These are phyloP conservation scores for Drosophila navojoa DNA, from an alignment of 1,140 invertebrate species.

Conservation along the genomic window DNA sequence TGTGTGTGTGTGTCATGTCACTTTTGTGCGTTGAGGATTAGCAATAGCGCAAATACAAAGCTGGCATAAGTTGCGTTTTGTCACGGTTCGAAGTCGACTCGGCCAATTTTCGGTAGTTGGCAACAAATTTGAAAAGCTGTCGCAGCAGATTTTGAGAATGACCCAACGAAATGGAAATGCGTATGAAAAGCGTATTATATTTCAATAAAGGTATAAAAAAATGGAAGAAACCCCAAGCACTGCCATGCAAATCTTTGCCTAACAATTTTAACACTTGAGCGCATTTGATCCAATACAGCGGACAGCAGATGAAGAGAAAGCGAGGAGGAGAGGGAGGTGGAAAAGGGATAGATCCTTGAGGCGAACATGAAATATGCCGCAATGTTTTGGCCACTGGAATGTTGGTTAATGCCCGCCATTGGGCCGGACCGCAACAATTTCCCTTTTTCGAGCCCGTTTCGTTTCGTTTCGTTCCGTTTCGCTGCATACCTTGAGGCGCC, in stretches of 20 bases:
- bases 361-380: constrained; percentile 77
- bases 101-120: neutral
- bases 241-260: constrained; percentile 72
- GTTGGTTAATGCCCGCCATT: constrained; percentile 51
- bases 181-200: constrained; percentile 65
- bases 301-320: neutral
- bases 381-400: constrained; percentile 71
- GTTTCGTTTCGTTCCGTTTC: constrained; percentile 11
- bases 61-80: constrained; percentile 75
- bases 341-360: constrained; percentile 43
- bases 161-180: constrained; percentile 32
- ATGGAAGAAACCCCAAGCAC: constrained; percentile 15
- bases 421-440: constrained; percentile 34
- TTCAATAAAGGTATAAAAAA: constrained; percentile 71
- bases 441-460: constrained; percentile 21
- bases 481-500: constrained; percentile 61
- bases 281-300: constrained; percentile 51
- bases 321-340: neutral
- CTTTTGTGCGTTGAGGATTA: constrained; percentile 49
- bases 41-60: constrained; percentile 62
- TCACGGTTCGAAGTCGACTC: constrained; percentile 59
- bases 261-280: constrained; percentile 77
- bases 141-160: constrained; percentile 8
- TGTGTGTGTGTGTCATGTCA: constrained; percentile 19
- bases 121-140: constrained; percentile 18